Evolutionary conservation across 2,113 vertebrate genomes (phyloP), one percentile per base, ranked within the genome.

Genomic region (Xiphophorus maculatus): DNA sequence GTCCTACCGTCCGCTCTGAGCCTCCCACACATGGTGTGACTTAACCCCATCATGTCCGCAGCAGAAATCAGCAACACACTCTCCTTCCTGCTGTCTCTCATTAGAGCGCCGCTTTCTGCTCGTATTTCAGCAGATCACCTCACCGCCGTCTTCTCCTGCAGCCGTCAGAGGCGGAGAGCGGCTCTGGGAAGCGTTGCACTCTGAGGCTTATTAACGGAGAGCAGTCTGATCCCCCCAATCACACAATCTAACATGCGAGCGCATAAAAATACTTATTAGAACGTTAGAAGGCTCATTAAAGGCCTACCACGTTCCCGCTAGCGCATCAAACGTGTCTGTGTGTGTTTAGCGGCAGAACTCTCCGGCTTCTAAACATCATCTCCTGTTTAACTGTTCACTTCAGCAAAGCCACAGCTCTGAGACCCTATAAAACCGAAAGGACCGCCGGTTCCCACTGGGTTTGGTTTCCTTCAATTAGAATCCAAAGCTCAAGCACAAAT

Each of bases 1-100:
- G 73, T 78, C 67, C 69, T 87, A 64, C 68, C 70, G 79, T 88
- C 80, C 66, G 6, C 67, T 80, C 69, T 64, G 77, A 86, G 66
- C 75, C 77, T 62, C 73, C 11, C 83, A 85, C 90, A 91, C 83
- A 87, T 92, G 88, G 87, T 91, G 77, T 82, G 87, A 63, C 88
- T 94, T 90, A 92, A 89, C 84, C 74, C 76, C 73, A 70, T 91
- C 90, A 84, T 90, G 87, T 85, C 88, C 87, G 91, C 91, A 80
- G 91, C 90, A 91, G 87, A 91, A 90, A 89, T 90, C 88, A 80
- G 82, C 74, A 67, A 70, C 84, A 86, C 77, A 66, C 86, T 82
- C 22, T 86, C 81, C 82, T 88, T 79, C 77, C 84, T 37, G 83
- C 85, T 84, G 88, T 90, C 88, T 90, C 84, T 92, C 66, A 81